Percentiles rank a stretch among this genome's conserved stretches.
Evolutionary conservation across 35 echinoderm and acorn worm species (phyloP).

Genomic region (Ophioderma brevispina): DNA sequence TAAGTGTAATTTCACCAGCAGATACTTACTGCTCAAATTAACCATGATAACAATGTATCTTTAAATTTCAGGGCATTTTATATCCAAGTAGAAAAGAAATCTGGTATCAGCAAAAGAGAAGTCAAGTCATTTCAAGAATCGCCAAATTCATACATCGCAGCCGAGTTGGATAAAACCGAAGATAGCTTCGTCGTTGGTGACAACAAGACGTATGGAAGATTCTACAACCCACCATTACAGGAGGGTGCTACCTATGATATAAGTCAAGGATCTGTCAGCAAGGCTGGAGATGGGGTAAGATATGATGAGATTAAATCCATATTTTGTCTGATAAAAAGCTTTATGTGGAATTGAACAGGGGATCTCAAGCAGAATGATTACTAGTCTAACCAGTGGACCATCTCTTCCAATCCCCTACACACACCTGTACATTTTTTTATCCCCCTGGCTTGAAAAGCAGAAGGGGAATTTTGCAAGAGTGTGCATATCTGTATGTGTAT

Average conservation of each 20-base stretch:
- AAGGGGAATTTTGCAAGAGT: too few relatives aligned
- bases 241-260: slow-evolving; percentile 50
- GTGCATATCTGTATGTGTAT: too few relatives aligned
- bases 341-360: too few relatives aligned
- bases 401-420: too few relatives aligned
- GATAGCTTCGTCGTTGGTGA: slow-evolving; percentile 62
- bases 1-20: too few relatives aligned
- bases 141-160: slow-evolving; percentile 49
- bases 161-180: slow-evolving; percentile 38
- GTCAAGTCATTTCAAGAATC: background rate
- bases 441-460: too few relatives aligned
- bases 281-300: slow-evolving; percentile 10
- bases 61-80: background rate
- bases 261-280: slow-evolving; percentile 44
- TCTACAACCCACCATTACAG: slow-evolving; percentile 69
- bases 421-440: too few relatives aligned
- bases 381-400: too few relatives aligned
- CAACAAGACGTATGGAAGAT: slow-evolving; percentile 54
- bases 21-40: too few relatives aligned
- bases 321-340: too few relatives aligned
- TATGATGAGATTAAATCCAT: too few relatives aligned
- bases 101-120: background rate
- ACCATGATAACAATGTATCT: background rate
- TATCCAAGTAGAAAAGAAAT: background rate
- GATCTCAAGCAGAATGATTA: too few relatives aligned